Evolutionary conservation across 1,140 invertebrate species (phyloP).

Genomic region (Drosophila auraria): DNA sequence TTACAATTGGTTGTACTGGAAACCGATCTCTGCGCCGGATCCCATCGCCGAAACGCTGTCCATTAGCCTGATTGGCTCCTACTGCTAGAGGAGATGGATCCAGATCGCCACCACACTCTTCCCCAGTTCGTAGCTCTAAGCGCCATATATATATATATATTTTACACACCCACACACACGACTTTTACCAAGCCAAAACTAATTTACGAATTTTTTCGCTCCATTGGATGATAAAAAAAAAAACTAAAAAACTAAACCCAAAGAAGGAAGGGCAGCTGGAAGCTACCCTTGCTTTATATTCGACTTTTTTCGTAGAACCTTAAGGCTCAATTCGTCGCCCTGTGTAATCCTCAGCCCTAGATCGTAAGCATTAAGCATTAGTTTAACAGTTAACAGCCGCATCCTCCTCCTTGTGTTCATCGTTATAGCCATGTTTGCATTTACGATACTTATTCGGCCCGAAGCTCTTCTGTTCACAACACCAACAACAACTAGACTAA

Average conservation of each 20-base stretch:
- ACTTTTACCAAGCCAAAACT: conserved; percentile 39
- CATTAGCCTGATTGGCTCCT: conserved; percentile 89
- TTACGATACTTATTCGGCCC: conserved; percentile 13
- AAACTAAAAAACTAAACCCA: neutral
- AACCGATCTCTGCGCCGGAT: conserved; percentile 88
- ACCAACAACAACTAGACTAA: conserved; percentile 8
- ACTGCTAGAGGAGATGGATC: conserved; percentile 85
- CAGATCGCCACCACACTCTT: conserved; percentile 2
- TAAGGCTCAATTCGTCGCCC: conserved; percentile 36
- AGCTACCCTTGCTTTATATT: conserved; percentile 18
- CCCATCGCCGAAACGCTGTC: conserved; percentile 86
- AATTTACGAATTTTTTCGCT: conserved; percentile 38
- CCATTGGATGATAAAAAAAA: conserved; percentile 2
- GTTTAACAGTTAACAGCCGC: conserved; percentile 40
- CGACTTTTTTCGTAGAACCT: neutral
- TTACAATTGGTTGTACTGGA: conserved; percentile 93
- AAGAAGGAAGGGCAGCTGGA: conserved; percentile 5
- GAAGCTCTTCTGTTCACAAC: conserved; percentile 14
- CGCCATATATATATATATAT: conserved; percentile 15
- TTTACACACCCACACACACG: conserved; percentile 1
- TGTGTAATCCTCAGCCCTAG: conserved; percentile 43
- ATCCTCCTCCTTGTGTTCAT: conserved; percentile 34
- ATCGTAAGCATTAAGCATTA: conserved; percentile 31
- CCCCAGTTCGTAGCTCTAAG: conserved; percentile 34
- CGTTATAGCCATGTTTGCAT: conserved; percentile 45